Percentiles rank a stretch among this genome's conserved stretches.
Conservation (phyloP, 2,888 invertebrate species). For the Cabera pusaria region DNA sequence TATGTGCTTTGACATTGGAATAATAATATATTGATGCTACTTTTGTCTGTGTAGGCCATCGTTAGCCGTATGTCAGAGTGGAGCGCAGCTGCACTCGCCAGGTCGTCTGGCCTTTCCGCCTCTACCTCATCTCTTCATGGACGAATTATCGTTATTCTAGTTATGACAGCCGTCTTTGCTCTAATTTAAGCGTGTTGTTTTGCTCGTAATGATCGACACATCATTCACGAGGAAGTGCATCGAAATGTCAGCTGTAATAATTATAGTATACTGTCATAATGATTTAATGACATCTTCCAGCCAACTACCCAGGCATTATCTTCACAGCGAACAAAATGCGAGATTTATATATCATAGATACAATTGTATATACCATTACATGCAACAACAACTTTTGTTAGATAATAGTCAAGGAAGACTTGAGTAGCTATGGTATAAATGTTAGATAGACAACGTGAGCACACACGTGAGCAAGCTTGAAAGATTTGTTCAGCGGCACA, state of each 20-base stretch:
- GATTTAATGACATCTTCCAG: conserved; percentile 18
- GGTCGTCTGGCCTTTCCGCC: conserved; percentile 35
- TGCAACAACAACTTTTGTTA: no score
- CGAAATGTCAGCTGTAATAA: conserved; percentile 15
- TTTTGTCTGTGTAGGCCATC: conserved; percentile 40
- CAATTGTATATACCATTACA: no score
- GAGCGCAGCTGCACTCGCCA: conserved; percentile 44
- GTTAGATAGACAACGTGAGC: no score
- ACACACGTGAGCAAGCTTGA: no score
- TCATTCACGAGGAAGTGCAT: conserved; percentile 9
- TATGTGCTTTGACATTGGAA: conserved; percentile 49
- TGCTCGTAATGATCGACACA: conserved; percentile 16
- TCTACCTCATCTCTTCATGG: conserved; percentile 36
- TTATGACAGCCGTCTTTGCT: conserved; percentile 41
- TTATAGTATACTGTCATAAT: conserved; percentile 15
- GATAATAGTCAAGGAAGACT: no score
- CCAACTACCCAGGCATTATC: no score
- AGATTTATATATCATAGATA: no score
- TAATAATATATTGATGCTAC: conserved; percentile 48
- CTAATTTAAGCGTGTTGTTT: conserved; percentile 32
- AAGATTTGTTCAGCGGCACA: conserved; percentile 53
- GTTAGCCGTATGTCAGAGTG: conserved; percentile 40
- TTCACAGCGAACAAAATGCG: no score
- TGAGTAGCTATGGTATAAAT: no score
- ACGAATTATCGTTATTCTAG: conserved; percentile 22